Evolutionary conservation across 2,888 invertebrate species (phyloP).

Genomic region (Athripsodes cinereus): DNA sequence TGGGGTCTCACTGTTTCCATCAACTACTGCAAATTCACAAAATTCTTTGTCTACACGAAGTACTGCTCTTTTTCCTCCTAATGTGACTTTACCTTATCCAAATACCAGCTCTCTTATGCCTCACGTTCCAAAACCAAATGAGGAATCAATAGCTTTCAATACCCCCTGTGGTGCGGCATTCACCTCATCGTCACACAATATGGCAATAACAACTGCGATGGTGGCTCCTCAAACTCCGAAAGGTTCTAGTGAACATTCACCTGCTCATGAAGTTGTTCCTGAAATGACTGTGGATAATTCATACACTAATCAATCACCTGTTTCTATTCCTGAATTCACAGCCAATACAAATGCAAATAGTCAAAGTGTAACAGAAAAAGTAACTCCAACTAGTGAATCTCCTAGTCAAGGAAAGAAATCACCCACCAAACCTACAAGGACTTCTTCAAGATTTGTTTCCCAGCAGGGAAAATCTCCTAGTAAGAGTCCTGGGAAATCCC

Average conservation of each 20-base stretch:
- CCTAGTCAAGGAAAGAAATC: conserved; percentile 50
- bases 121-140: conserved; percentile 47
- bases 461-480: conserved; percentile 61
- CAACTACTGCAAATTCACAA: conserved; percentile 53
- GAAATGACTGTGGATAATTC: conserved; percentile 33
- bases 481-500: conserved; percentile 64
- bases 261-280: conserved; percentile 40
- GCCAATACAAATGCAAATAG: conserved; percentile 21
- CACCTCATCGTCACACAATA: conserved; percentile 75
- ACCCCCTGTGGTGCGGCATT: conserved; percentile 69
- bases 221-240: conserved; percentile 62
- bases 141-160: conserved; percentile 46
- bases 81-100: conserved; percentile 53
- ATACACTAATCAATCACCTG: conserved; percentile 38
- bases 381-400: conserved; percentile 38
- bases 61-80: conserved; percentile 57
- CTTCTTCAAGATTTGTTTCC: conserved; percentile 56
- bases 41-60: conserved; percentile 64
- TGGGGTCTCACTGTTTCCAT: conserved; percentile 55
- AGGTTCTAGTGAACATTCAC: conserved; percentile 38
- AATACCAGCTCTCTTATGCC: conserved; percentile 48
- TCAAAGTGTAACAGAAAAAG: conserved; percentile 21
- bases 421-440: conserved; percentile 53
- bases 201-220: conserved; percentile 75
- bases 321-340: conserved; percentile 21